Evolutionary conservation across 92 coral and sea anemone species (phyloP).

Genomic region (Epizoanthus illoricatus): DNA sequence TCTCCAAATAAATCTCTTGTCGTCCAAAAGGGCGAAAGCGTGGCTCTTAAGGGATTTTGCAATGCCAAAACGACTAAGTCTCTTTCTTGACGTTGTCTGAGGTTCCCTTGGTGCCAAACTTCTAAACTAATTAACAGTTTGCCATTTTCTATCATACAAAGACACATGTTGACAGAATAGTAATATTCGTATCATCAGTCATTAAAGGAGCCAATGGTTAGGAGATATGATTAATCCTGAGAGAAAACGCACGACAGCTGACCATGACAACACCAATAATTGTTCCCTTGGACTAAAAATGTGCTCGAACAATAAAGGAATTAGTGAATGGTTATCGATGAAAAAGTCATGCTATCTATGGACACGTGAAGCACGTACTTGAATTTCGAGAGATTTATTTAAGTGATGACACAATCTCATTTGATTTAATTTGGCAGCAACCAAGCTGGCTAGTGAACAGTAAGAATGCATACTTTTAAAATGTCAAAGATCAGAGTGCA

Average conservation of each 20-base stretch:
- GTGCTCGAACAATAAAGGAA: slow-evolving; percentile 5
- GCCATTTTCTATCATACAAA: not conserved
- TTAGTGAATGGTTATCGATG: slow-evolving; percentile 4
- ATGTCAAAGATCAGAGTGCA: too few species aligned
- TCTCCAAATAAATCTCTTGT: not conserved
- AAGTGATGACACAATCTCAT: too few species aligned
- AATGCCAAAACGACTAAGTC: not conserved
- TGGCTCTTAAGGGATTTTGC: not conserved
- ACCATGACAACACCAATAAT: slow-evolving; percentile 13
- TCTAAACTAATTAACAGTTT: not conserved
- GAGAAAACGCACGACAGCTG: not conserved
- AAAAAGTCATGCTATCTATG: not conserved
- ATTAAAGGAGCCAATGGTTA: not conserved
- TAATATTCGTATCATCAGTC: not conserved
- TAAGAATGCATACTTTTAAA: too few species aligned
- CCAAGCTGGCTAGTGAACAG: too few species aligned
- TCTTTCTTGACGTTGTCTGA: not conserved
- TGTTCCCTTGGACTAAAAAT: not conserved
- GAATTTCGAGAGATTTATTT: too few species aligned
- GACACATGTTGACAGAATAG: not conserved
- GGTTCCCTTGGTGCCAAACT: not conserved
- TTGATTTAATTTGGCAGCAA: too few species aligned
- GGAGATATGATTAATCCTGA: not conserved
- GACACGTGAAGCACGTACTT: not conserved
- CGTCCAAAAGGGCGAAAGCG: not conserved